Evolutionary conservation across 2,888 invertebrate species (phyloP).

Genomic region (Dryobotodes eremita): DNA sequence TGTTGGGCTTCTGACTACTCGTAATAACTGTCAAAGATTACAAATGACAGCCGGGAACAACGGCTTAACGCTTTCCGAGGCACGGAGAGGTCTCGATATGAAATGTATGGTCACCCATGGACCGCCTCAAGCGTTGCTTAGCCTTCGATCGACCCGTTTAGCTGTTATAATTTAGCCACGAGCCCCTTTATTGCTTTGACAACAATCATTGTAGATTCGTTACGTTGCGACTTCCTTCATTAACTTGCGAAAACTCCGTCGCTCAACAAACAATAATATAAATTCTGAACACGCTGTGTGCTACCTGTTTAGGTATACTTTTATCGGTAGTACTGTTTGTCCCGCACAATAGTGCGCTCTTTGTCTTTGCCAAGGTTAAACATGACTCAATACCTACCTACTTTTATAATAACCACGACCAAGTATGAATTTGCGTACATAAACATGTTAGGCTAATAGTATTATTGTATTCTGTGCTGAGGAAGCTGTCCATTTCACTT

Average conservation of each 20-base stretch:
- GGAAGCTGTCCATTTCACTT: constrained; percentile 11
- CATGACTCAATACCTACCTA: constrained; percentile 72
- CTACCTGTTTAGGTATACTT: constrained; percentile 82
- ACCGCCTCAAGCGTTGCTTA: too few relatives aligned
- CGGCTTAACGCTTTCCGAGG: too few relatives aligned
- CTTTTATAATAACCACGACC: constrained; percentile 58
- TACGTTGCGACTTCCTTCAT: constrained; percentile 69
- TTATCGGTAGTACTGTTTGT: constrained; percentile 83
- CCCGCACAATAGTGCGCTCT: constrained; percentile 80
- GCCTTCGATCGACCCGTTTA: too few relatives aligned
- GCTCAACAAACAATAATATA: constrained; percentile 72
- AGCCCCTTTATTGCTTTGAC: constrained; percentile 1
- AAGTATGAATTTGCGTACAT: constrained; percentile 56
- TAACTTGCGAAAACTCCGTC: constrained; percentile 75
- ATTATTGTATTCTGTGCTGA: constrained; percentile 28
- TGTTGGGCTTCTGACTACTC: too few relatives aligned
- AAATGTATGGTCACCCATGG: too few relatives aligned
- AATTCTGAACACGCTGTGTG: constrained; percentile 77
- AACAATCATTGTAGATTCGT: constrained; percentile 35
- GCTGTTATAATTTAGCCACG: too few relatives aligned
- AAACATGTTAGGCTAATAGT: constrained; percentile 46
- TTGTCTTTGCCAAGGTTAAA: constrained; percentile 87
- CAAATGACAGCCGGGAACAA: too few relatives aligned
- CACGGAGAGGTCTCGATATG: too few relatives aligned
- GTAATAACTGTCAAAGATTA: too few relatives aligned